Evolutionary conservation across 2,888 invertebrate species (phyloP), one percentile per base, ranked within the genome.

Genomic region (Plebejus argus): DNA sequence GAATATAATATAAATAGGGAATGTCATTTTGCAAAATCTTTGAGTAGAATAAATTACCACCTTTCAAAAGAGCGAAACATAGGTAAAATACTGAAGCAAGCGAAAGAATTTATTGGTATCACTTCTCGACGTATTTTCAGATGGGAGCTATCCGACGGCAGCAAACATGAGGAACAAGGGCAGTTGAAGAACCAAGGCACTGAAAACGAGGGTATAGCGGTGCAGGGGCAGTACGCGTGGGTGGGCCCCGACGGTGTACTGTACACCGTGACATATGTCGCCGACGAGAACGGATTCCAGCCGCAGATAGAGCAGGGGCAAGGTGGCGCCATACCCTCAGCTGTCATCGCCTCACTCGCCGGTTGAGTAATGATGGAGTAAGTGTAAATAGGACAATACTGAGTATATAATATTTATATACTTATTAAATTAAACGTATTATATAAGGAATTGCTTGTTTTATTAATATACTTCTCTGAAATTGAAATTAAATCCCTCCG

Each of bases 231-330:
- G 78, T 95, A 93, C 87, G 90, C 94, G 28, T 96, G 95, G 90
- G 87, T 94, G 0, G 95, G 91, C 33, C 94, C 94, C 70, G 95
- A 95, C 82, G 95, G 95, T 4, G 90, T 93, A 35, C 89, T 89
- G 0, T 96, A 96, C 86, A 92, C 92, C 5, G 95, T 96, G 78
- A 95, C 90, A 61, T 95, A 95, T 86, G 86, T 93, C 33, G 95
- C 95, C 58, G 95, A 95, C 78, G 93, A 94, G 78, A 93, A 93
- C 77, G 94, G 94, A 0, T 94, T 90, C 89, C 91, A 90, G 80
- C 91, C 95, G 1, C 88, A 88, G 78, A 92, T 94, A 77, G 87
- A 92, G 78, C 93, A 93, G 79, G 90, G 91, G 1, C 89, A 90
- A 0, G 92, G 92, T 0, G 92, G 93, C 5, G 84, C 86, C 0